Base-by-base conservation (phyloP, 2,888 invertebrate species). In the Prenolepis imparis region DNA sequence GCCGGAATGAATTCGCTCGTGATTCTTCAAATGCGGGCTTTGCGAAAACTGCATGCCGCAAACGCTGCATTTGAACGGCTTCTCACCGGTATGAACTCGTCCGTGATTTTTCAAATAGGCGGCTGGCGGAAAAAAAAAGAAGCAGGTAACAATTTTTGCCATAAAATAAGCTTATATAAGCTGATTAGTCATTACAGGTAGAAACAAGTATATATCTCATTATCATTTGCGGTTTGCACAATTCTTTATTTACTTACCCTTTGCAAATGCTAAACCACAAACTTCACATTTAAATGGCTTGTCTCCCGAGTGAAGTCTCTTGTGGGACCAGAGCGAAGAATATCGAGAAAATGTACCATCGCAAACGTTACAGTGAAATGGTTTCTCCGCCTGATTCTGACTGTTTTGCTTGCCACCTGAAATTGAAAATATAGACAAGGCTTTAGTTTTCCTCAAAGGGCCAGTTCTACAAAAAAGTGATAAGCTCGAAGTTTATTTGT, bases 31-130 rank as follows among this genome's bases (percentile, higher is more conserved):
- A 95, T 98, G 98, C 1, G 98, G 98, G 81, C 97, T 97, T 93
- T 98, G 98, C 8, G 98, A 98, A 94, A 98, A 98, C 94, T 98
- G 98, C 98, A 98, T 98, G 67, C 98, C 98, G 94, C 98, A 98
- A 36, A 98, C 98, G 93, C 96, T 97, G 95, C 98, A 98, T 94
- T 97, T 97, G 93, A 91, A 95, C 15, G 95, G 95, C 84, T 95
- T 95, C 88, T 95, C 95, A 11, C 98, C 98, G 0, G 98, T 98
- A 91, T 98, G 98, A 92, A 98, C 98, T 90, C 98, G 96, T 72
- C 97, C 97, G 94, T 98, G 98, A 93, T 98, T 98, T 94, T 98
- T 98, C 89, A 98, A 95, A 95, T 98, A 98, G n/a, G 98, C 98
- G 82, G 98, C 94, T 95, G 91, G 24, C 21, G 32, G 52, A 3